Base-by-base conservation (phyloP, 1,140 invertebrate species). In the Melipona quadrifasciata region DNA sequence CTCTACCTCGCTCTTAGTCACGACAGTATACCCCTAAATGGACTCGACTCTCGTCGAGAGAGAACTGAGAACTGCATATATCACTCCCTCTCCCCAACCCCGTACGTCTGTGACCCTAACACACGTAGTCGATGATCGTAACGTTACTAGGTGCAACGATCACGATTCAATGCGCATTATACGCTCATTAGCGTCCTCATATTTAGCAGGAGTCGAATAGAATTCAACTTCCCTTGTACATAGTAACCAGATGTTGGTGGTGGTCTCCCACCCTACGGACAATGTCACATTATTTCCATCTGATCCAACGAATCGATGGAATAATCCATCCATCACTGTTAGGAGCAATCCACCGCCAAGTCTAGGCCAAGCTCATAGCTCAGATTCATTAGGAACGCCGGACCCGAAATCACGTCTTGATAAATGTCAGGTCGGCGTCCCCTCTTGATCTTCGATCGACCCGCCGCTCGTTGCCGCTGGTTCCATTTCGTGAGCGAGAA, bases 101-200 rank as follows among this genome's bases (percentile, higher is more conserved):
- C 31, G 71, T 16, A 65, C 58, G 58, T 64, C 27, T 82, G 34
- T 73, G 72, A 74, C 16, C 31, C 27, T 55, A 27, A 39, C 73
- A 51, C 72, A 71, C 70, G 10, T 19, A 27, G 31, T 47, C 55
- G 12, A 57, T 55, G 74, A 78, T 58, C 24, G 53, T 71, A 73
- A 39, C 55, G 21, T 55, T 31, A 31, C 31, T 70, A 82, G 27
- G 39, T 65, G 74, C 61, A 80, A 80, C 73, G 84, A 88, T 89
- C 88, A 83, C 80, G 81, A 86, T 88, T 88, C 87, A 80, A 82
- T 73, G 87, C 76, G 74, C 80, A 84, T 89, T 89, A 89, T 86
- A 86, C 82, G 84, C 87, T 89, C 88, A 89, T 89, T 89, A 89
- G 84, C 88, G 84, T 89, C 34, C 53, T 73, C 80, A 61, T 88